phyloP scores from a whole-genome alignment of 2,113 vertebrate genomes.

The Gulo gulo region DNA sequence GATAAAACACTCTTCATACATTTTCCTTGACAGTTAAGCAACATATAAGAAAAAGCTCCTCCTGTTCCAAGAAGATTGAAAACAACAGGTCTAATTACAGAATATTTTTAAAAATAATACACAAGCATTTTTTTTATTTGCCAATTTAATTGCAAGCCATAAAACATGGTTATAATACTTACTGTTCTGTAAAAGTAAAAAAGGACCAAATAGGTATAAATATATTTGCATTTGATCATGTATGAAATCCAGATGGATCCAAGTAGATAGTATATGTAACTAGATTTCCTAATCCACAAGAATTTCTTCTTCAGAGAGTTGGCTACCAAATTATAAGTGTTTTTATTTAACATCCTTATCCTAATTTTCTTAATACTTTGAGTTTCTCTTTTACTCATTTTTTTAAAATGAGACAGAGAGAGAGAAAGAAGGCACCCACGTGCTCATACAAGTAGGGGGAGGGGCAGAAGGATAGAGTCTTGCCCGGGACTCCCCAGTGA shows the following conservation, averaged over 20 bases:
- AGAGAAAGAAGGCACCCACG: no score
- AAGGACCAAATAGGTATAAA: background rate
- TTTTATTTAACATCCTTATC: background rate
- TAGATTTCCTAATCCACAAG: background rate
- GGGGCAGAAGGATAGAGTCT: background rate
- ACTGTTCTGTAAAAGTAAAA: background rate
- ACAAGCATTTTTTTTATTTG: background rate
- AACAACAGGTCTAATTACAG: background rate
- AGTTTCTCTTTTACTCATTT: background rate
- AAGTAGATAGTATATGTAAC: background rate
- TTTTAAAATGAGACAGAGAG: no score
- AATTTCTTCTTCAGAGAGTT: background rate
- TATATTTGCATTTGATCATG: background rate
- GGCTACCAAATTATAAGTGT: background rate
- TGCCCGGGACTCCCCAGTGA: background rate
- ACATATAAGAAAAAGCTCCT: background rate
- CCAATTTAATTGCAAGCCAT: background rate
- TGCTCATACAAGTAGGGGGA: background rate
- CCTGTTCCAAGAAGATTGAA: background rate
- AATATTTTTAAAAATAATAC: background rate
- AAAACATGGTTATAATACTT: background rate
- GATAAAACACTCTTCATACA: background rate
- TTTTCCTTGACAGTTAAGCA: background rate
- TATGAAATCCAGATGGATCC: background rate
- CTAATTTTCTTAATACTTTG: background rate